Base-by-base conservation (phyloP, 2,797 vertebrate genomes). In the Tadarida brasiliensis region DNA sequence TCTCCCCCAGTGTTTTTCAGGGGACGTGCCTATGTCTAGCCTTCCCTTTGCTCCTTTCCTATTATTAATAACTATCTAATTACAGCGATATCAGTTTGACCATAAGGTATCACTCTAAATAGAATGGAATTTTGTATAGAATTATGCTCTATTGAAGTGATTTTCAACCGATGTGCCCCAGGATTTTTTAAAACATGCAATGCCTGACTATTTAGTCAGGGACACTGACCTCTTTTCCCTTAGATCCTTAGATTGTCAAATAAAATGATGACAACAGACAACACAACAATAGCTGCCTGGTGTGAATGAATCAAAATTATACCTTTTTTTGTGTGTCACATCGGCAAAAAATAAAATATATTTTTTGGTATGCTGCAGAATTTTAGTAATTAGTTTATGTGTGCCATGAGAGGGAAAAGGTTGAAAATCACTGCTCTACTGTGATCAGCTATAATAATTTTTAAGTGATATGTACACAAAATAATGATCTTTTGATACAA, bases 401-500 rank as follows among this genome's bases (percentile, higher is more conserved):
- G 47, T 74, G 47, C 73, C 73, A n/a, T 49, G 17, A 51, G 47
- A 51, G n/a, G 17, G 20, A 20, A 51, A 19, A n/a, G 30, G 63
- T 77, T 49, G 49, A 77, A 54, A 77, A 77, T 33, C 9, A 5
- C 30, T 57, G 30, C 1, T 85, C 16, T 85, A 56, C 33, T 44
- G 3, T 87, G 17, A 82, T 68, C 74, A 57, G 5, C 49, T 65
- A 8, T 70, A 78, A 78, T 87, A 51, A 47, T 73, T 89, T 86
- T 80, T 81, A 86, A 85, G 87, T 35, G 11, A 15, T 44, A 0
- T 90, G 11, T 68, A 85, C 7, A 74, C 26, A 67, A 54, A 63
- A 57, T 49, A 61, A 83, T 80, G 59, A 84, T 71, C 56, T 87
- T 87, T 96, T 82, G n/a, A 28, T 86, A 61, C 4, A 57, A 63